These are phyloP conservation scores for Equus quagga DNA, from an alignment of 2,113 vertebrate genomes.

Conservation along the genomic window DNA sequence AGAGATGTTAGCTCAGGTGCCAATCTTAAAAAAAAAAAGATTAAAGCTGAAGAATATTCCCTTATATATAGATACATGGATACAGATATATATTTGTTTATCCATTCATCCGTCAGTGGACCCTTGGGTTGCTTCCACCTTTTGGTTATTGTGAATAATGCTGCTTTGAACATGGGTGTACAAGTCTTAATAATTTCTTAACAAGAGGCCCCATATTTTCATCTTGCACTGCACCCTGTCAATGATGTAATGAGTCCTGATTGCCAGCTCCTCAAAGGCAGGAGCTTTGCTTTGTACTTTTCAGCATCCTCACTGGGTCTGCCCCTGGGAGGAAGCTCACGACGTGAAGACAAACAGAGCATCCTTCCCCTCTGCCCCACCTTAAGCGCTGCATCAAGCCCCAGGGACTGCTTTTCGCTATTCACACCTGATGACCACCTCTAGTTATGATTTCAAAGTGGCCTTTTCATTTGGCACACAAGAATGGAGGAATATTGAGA, in stretches of 20 bases:
- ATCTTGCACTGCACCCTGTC: neutral
- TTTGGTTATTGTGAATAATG: neutral
- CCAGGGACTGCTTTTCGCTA: neutral
- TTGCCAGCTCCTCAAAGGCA: neutral
- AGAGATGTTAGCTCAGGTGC: no score
- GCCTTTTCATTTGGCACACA: neutral
- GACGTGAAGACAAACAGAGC: neutral
- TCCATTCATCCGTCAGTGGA: neutral
- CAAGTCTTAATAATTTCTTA: neutral
- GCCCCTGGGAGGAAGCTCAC: neutral
- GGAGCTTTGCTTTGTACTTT: neutral
- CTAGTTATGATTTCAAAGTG: neutral
- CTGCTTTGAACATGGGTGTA: neutral
- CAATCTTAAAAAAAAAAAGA: no score
- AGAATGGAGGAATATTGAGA: neutral
- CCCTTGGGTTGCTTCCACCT: neutral
- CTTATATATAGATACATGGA: neutral
- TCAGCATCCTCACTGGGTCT: neutral
- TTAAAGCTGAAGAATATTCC: neutral
- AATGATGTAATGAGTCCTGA: neutral
- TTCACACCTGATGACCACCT: neutral
- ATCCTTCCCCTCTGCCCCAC: neutral
- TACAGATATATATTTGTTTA: neutral
- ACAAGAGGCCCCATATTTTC: neutral
- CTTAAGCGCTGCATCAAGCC: neutral